A percentile compares a stretch with the other conserved stretches of the same genome.
Evolutionary conservation across 2,888 invertebrate species (phyloP).

Genomic region (Oscheius myriophilus): DNA sequence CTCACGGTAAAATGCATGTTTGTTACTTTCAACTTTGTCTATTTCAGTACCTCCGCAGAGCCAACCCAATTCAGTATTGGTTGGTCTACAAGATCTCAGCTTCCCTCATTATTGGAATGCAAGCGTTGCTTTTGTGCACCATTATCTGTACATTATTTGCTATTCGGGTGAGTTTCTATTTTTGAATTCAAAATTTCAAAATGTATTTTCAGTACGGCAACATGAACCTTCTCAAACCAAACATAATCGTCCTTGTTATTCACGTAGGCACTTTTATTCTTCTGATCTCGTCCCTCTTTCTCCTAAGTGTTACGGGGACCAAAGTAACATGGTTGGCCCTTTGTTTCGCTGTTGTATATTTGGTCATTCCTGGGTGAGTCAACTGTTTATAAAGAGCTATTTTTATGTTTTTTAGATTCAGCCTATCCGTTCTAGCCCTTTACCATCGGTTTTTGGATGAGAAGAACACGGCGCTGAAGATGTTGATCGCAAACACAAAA

Average conservation of each 20-base stretch:
- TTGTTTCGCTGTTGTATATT: constrained; percentile 30
- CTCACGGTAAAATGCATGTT: constrained; percentile 38
- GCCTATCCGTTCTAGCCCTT: constrained; percentile 34
- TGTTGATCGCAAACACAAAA: constrained; percentile 49
- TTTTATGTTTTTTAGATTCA: constrained; percentile 38
- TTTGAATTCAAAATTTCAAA: too few relatives aligned
- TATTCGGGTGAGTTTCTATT: constrained; percentile 38
- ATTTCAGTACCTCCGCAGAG: constrained; percentile 17
- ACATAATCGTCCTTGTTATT: constrained; percentile 39
- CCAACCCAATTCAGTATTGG: constrained; percentile 46
- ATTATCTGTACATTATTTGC: constrained; percentile 39
- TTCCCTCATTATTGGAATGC: constrained; percentile 40
- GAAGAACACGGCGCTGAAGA: constrained; percentile 39
- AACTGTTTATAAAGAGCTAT: neutral
- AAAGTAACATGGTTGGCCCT: constrained; percentile 35
- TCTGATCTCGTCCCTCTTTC: constrained; percentile 30
- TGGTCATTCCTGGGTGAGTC: constrained; percentile 30
- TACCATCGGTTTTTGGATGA: constrained; percentile 51
- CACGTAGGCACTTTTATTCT: constrained; percentile 44
- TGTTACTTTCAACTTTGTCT: too few relatives aligned
- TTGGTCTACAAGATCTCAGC: constrained; percentile 41
- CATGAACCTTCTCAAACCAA: constrained; percentile 41
- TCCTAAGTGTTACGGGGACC: constrained; percentile 41
- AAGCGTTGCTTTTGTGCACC: constrained; percentile 38
- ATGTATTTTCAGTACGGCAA: constrained; percentile 33